These are phyloP conservation scores for Adelges cooleyi DNA, from an alignment of 1,140 invertebrate genomes.

Conservation along the genomic window DNA sequence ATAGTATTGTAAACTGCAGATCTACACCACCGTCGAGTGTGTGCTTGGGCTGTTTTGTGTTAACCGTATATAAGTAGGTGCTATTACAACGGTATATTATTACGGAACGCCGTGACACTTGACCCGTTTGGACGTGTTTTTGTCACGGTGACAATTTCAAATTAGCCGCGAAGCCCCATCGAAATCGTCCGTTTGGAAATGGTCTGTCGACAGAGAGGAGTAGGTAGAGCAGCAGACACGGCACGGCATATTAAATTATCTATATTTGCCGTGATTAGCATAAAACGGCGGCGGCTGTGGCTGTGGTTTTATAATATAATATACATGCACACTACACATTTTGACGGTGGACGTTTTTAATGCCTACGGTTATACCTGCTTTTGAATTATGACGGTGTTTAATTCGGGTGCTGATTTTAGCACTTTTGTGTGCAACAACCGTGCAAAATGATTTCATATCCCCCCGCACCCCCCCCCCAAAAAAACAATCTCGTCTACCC, in stretches of 20 bases:
- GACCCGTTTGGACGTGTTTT: background rate
- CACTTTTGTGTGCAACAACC: conserved; percentile 11
- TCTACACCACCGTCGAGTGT: too few relatives aligned
- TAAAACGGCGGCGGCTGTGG: too few relatives aligned
- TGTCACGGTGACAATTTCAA: background rate
- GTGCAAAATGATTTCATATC: conserved; percentile 5
- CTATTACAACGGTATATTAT: too few relatives aligned
- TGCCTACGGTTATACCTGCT: background rate
- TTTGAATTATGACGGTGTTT: conserved; percentile 16
- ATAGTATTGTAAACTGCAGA: too few relatives aligned
- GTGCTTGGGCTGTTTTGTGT: too few relatives aligned
- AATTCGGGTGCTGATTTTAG: conserved; percentile 23
- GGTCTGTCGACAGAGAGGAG: background rate
- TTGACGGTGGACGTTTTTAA: conserved; percentile 20
- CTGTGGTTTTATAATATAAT: background rate
- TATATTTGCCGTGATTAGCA: background rate
- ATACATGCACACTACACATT: background rate
- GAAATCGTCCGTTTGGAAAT: background rate
- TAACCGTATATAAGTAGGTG: too few relatives aligned
- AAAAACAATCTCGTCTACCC: too few relatives aligned
- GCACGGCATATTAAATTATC: conserved; percentile 11
- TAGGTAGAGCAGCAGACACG: too few relatives aligned
- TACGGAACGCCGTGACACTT: too few relatives aligned
- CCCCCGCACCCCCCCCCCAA: too few relatives aligned
- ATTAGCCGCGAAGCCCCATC: background rate